These are phyloP conservation scores for Chroicocephalus ridibundus DNA, from an alignment of 2,113 vertebrate species.

Conservation along the genomic window DNA sequence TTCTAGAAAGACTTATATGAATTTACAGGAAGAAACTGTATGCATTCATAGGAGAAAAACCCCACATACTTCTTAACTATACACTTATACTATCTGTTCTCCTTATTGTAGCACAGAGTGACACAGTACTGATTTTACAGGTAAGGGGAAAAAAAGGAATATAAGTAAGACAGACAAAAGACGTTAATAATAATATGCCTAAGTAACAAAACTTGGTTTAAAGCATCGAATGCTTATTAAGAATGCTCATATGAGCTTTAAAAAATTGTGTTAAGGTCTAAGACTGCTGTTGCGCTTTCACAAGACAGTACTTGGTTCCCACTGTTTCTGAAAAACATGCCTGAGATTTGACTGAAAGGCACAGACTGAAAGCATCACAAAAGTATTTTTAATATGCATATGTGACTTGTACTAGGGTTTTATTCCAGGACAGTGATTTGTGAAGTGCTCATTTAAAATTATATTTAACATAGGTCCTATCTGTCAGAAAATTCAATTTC, in stretches of 20 bases:
- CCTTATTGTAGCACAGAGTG: background rate
- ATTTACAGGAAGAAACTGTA: background rate
- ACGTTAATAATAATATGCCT: background rate
- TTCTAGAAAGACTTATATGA: background rate
- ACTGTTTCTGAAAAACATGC: background rate
- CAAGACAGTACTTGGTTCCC: background rate
- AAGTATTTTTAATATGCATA: background rate
- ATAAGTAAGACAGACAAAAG: background rate
- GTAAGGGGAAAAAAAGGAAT: background rate
- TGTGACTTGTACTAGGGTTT: background rate
- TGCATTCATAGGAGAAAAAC: background rate
- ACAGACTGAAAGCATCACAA: background rate
- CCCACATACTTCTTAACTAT: background rate
- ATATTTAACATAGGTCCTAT: background rate
- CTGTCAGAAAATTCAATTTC: background rate
- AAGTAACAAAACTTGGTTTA: background rate
- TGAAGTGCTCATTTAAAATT: background rate
- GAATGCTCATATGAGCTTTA: background rate
- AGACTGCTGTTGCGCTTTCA: background rate
- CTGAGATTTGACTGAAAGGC: background rate
- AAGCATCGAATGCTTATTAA: background rate
- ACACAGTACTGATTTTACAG: background rate
- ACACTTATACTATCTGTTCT: background rate
- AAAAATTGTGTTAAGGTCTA: background rate
- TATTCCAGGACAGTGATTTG: background rate